phyloP scores from a whole-genome alignment of 2,888 invertebrate species.

The Drosophila robusta region DNA sequence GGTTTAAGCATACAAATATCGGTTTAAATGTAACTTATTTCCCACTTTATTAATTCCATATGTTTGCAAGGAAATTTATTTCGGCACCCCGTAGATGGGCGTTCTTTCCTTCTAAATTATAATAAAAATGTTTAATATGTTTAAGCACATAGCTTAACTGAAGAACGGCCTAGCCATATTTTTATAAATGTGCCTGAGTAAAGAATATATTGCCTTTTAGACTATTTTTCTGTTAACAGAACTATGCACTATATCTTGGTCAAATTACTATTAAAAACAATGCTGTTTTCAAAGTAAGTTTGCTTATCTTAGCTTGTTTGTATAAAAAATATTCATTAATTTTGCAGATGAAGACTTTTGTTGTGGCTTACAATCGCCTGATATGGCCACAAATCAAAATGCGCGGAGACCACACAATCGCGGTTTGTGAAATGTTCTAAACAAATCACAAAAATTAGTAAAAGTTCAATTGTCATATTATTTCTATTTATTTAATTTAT shows the following conservation, averaged over 20 bases:
- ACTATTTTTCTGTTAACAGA: not conserved
- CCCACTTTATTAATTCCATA: too few species aligned
- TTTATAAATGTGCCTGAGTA: not conserved
- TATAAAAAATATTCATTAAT: conserved; percentile 53
- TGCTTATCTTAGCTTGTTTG: conserved; percentile 14
- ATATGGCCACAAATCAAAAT: conserved; percentile 90
- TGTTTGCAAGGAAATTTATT: too few species aligned
- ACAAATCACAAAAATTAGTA: conserved; percentile 30
- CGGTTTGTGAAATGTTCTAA: conserved; percentile 81
- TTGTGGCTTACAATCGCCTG: conserved; percentile 93
- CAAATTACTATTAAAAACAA: not conserved
- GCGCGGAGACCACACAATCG: conserved; percentile 85
- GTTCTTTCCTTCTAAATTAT: not conserved
- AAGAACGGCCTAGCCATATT: too few species aligned
- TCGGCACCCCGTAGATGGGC: too few species aligned
- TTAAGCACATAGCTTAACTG: too few species aligned
- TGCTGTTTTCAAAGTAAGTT: not conserved
- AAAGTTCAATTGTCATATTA: conserved; percentile 1
- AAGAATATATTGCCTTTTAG: not conserved
- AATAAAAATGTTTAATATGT: not conserved
- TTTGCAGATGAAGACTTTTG: conserved; percentile 95
- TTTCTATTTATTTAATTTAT: not conserved
- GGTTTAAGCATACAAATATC: too few species aligned
- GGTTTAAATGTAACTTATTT: too few species aligned
- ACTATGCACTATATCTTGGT: too few species aligned